Percentiles rank a stretch among this genome's conserved stretches.
These are phyloP conservation scores for Actinia tenebrosa DNA, from an alignment of 64 coral and sea anemone genomes.

Conservation along the genomic window DNA sequence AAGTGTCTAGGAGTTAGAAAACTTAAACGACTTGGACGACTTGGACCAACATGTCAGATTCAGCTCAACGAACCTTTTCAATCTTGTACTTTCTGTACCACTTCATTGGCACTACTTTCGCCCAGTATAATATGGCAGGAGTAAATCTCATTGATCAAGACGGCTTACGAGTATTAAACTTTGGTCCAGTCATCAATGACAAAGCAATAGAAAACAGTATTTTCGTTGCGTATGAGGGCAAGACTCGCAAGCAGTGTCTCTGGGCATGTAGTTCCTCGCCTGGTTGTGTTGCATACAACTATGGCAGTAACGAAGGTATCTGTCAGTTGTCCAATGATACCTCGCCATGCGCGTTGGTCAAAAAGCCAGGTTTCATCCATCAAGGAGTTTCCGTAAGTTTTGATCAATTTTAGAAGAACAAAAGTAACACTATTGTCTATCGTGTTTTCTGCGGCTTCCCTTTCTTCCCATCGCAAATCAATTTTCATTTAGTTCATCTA, in stretches of 20 bases:
- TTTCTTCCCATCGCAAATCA: too few relatives aligned
- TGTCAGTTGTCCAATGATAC: background rate
- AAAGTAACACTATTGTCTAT: background rate
- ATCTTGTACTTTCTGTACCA: too few relatives aligned
- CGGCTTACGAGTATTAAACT: background rate
- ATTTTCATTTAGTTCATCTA: background rate
- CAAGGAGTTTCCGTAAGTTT: background rate
- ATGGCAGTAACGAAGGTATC: background rate
- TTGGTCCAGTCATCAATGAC: background rate
- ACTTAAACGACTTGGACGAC: too few relatives aligned
- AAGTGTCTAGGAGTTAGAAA: too few relatives aligned
- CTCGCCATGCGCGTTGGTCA: background rate
- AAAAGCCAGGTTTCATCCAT: background rate
- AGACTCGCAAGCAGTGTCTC: background rate
- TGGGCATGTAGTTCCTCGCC: background rate
- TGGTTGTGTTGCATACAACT: background rate
- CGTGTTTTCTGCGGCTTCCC: too few relatives aligned
- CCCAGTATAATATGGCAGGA: background rate
- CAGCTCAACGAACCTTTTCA: too few relatives aligned
- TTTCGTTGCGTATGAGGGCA: background rate
- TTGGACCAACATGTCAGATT: too few relatives aligned
- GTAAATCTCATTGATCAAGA: background rate
- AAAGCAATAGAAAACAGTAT: background rate
- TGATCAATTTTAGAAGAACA: background rate
- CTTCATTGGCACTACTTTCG: background rate